phyloP scores from a whole-genome alignment of 2,888 invertebrate genomes.

The Philereme transversata region DNA sequence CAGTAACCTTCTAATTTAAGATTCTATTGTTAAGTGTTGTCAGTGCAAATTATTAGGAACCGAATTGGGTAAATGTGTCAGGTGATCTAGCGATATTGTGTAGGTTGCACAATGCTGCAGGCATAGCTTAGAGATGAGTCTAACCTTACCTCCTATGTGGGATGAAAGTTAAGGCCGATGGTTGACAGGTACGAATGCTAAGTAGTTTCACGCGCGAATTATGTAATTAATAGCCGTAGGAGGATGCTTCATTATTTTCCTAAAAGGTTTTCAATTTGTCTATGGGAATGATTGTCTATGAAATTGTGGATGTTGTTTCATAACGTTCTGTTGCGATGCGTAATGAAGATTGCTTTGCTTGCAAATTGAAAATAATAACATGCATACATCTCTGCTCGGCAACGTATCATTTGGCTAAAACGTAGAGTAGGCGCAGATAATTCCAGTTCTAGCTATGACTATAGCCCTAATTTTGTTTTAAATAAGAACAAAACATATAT shows the following conservation, averaged over 20 bases:
- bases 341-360: conserved; percentile 55
- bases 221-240: conserved; percentile 52
- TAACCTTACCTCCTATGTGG: conserved; percentile 60
- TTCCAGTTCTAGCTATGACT: conserved; percentile 1
- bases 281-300: conserved; percentile 40
- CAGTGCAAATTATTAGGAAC: conserved; percentile 68
- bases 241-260: conserved; percentile 40
- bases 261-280: conserved; percentile 28
- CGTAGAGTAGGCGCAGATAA: conserved; percentile 15
- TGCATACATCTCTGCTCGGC: conserved; percentile 41
- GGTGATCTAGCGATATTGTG: conserved; percentile 53
- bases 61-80: conserved; percentile 75
- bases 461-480: not conserved
- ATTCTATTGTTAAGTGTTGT: conserved; percentile 70
- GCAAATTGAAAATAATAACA: conserved; percentile 57
- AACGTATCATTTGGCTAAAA: conserved; percentile 27
- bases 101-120: conserved; percentile 68
- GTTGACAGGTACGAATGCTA: conserved; percentile 72
- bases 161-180: conserved; percentile 70
- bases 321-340: conserved; percentile 57
- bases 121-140: conserved; percentile 68
- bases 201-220: conserved; percentile 53
- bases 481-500: too few species aligned
- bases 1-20: conserved; percentile 67
- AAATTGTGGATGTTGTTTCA: conserved; percentile 48